These are phyloP conservation scores for Ophraella communa DNA, from an alignment of 2,888 invertebrate genomes.

Conservation along the genomic window DNA sequence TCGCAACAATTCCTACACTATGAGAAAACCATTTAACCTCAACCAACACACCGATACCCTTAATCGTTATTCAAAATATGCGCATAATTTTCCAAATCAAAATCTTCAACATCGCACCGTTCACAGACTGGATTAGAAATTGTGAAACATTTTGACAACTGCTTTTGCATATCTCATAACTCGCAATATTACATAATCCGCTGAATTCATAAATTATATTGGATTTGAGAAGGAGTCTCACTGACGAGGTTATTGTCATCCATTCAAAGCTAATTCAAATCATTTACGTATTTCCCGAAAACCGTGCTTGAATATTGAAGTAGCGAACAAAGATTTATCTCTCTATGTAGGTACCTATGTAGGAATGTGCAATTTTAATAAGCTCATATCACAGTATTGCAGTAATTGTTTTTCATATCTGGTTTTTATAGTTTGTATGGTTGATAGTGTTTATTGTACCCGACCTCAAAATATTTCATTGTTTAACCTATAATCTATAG, in stretches of 20 bases:
- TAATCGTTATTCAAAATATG: background rate
- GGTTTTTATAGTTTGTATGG: too few species aligned
- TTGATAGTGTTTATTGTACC: too few species aligned
- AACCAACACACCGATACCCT: background rate
- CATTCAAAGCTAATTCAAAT: background rate
- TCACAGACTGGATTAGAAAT: background rate
- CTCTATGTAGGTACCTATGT: too few species aligned
- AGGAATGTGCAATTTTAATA: too few species aligned
- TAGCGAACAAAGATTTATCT: too few species aligned
- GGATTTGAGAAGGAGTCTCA: background rate
- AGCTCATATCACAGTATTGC: too few species aligned
- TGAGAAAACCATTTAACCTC: background rate
- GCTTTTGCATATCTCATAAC: background rate
- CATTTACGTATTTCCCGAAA: background rate
- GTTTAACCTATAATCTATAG: too few species aligned
- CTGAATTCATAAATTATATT: background rate
- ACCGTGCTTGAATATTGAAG: too few species aligned
- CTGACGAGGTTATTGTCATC: background rate
- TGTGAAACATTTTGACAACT: conserved; percentile 2
- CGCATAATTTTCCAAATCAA: background rate
- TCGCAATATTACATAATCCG: background rate
- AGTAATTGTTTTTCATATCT: too few species aligned
- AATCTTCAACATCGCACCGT: background rate
- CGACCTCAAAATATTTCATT: too few species aligned
- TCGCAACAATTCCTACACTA: too few species aligned